Evolutionary conservation across 1,140 invertebrate species (phyloP).

Genomic region (Heliothis subflexa): DNA sequence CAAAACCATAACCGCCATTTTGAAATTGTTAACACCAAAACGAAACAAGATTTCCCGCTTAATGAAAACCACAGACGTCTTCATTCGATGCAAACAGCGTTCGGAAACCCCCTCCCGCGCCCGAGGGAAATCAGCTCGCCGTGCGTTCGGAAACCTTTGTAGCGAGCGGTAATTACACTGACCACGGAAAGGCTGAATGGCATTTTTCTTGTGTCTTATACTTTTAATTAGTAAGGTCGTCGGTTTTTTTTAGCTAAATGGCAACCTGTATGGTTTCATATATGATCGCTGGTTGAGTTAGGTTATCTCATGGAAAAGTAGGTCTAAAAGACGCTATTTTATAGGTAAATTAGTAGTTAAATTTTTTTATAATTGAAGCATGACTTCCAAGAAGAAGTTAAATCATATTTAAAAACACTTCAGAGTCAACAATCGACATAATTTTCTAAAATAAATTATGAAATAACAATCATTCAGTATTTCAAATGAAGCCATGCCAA

Average conservation of each 20-base stretch:
- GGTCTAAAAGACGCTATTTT: no score
- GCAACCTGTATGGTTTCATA: not conserved
- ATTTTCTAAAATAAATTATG: no score
- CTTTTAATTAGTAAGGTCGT: slow-evolving; percentile 44
- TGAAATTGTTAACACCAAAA: slow-evolving; percentile 33
- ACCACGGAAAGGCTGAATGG: slow-evolving; percentile 44
- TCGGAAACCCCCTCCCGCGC: slow-evolving; percentile 36
- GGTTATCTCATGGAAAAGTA: no score
- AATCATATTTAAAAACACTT: no score
- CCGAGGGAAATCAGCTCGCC: slow-evolving; percentile 48
- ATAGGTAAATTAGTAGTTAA: no score
- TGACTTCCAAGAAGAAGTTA: no score
- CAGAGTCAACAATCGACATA: no score
- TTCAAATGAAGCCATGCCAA: slow-evolving; percentile 4
- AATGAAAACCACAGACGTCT: slow-evolving; percentile 49
- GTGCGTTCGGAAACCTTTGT: slow-evolving; percentile 53
- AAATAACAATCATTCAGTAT: no score
- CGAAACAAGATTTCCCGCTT: slow-evolving; percentile 46
- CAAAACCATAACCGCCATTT: slow-evolving; percentile 27
- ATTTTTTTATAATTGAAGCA: no score
- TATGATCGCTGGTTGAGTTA: not conserved
- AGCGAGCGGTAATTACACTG: slow-evolving; percentile 47
- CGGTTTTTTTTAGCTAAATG: not conserved
- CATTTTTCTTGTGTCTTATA: slow-evolving; percentile 47
- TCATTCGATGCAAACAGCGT: slow-evolving; percentile 42